Evolutionary conservation across 2,797 vertebrate species (phyloP), one percentile per base, ranked within the genome.

Genomic region (Australoheros facetus): DNA sequence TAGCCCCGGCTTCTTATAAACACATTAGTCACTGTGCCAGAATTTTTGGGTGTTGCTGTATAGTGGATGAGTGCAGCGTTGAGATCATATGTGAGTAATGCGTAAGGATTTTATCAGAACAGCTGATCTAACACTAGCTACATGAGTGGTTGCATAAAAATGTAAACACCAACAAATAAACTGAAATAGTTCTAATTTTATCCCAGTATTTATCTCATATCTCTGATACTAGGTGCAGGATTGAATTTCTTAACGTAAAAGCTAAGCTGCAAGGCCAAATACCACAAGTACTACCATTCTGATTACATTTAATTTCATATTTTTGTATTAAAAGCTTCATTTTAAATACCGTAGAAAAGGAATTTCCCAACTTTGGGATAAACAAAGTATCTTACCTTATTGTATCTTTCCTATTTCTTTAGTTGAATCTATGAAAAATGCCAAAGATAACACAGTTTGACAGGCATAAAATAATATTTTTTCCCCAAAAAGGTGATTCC

Each of bases 11-110:
- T 87, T 89, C 89, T 73, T 73, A 82, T 75, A 85, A 91, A 82
- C 81, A 86, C 76, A 60, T 89, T 87, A 89, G 83, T 92, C 90
- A 92, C 79, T 1, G 21, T 8, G 73, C 34, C 82, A 85, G 72
- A 73, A 80, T 81, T 51, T 71, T 59, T 79, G 87, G 86, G 89
- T 71, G 80, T 71, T 75, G 78, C 30, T 76, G 77, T 56, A 28
- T 55, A 56, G 77, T 73, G 62, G 72, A 69, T 76, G 77, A 89
- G 64, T 17, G 53, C 26, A 21, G 53, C 7, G 12, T 48, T 89
- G 84, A 89, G 48, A 59, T 90, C 85, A 84, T 72, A 78, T 42
- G 45, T 74, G 76, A 88, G 80, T 86, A 87, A 88, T 75, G 77
- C 56, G 71, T 51, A 30, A 56, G 45, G 69, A 75, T 42, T 85